A percentile compares a stretch with the other conserved stretches of the same genome.
phyloP scores from a whole-genome alignment of 2,113 vertebrate genomes.

The Cromileptes altivelis region DNA sequence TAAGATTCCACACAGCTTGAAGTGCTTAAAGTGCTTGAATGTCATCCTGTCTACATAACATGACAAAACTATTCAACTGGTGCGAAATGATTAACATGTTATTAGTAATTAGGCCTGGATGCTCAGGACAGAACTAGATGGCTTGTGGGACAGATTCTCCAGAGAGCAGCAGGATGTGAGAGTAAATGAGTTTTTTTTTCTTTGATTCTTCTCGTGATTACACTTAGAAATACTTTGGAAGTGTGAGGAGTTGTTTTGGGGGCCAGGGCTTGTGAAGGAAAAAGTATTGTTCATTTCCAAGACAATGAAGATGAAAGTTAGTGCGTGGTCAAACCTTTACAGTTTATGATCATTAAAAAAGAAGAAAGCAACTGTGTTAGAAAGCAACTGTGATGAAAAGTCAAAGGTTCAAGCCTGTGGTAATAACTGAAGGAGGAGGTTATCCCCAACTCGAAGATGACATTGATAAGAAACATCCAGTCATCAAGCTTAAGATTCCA shows the following conservation, averaged over 20 bases:
- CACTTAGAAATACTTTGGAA: background rate
- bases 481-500: no score
- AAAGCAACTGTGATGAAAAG: background rate
- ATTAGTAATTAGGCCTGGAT: no score
- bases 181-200: background rate
- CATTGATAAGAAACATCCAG: background rate
- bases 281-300: no score
- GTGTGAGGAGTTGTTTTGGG: background rate
- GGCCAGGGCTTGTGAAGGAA: no score
- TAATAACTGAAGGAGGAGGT: background rate
- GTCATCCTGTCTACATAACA: background rate
- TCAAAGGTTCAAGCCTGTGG: background rate
- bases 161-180: no score
- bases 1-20: conserved; percentile 73
- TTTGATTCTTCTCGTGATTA: background rate
- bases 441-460: background rate
- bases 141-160: no score
- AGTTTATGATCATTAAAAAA: background rate
- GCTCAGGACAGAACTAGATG: no score
- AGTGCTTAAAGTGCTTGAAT: background rate
- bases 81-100: background rate
- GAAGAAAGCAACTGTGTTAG: background rate
- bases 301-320: background rate
- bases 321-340: background rate
- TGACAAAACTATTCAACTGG: no score